These are phyloP conservation scores for Diaphora mendica DNA, from an alignment of 2,888 invertebrate species.

Conservation along the genomic window DNA sequence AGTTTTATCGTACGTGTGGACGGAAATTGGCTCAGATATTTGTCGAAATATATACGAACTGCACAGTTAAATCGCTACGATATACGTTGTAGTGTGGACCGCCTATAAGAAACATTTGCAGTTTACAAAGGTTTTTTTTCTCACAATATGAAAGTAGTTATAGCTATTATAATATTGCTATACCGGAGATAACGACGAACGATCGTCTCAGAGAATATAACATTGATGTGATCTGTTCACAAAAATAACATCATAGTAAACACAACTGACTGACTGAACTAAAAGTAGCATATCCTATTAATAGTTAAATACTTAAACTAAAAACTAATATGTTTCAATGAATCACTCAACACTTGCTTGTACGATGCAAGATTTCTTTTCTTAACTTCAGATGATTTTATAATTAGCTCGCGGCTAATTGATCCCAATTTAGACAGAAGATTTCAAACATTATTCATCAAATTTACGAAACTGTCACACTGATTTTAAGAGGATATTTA, in stretches of 20 bases:
- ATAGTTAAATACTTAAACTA: conserved; percentile 34
- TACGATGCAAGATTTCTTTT: conserved; percentile 50
- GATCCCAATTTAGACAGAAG: conserved; percentile 61
- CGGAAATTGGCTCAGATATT: no score
- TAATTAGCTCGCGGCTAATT: conserved; percentile 66
- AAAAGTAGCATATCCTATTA: conserved; percentile 24
- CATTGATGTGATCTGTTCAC: conserved; percentile 10
- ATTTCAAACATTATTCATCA: conserved; percentile 60
- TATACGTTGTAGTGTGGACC: no score
- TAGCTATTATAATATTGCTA: conserved; percentile 48
- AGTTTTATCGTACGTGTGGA: no score
- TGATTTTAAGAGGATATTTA: conserved; percentile 45
- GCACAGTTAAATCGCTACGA: no score
- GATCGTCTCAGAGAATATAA: neutral
- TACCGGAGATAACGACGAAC: conserved; percentile 49
- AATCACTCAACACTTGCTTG: conserved; percentile 62
- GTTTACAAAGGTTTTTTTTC: conserved; percentile 7
- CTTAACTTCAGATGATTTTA: conserved; percentile 57
- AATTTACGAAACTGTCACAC: conserved; percentile 62
- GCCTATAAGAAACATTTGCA: neutral
- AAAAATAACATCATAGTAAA: conserved; percentile 19
- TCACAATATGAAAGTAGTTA: conserved; percentile 17
- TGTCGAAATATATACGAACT: no score
- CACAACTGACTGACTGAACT: conserved; percentile 10
- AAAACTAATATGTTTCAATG: conserved; percentile 52